Evolutionary conservation across 2,797 vertebrate genomes (phyloP).

Genomic region (Chiloscyllium punctatum): DNA sequence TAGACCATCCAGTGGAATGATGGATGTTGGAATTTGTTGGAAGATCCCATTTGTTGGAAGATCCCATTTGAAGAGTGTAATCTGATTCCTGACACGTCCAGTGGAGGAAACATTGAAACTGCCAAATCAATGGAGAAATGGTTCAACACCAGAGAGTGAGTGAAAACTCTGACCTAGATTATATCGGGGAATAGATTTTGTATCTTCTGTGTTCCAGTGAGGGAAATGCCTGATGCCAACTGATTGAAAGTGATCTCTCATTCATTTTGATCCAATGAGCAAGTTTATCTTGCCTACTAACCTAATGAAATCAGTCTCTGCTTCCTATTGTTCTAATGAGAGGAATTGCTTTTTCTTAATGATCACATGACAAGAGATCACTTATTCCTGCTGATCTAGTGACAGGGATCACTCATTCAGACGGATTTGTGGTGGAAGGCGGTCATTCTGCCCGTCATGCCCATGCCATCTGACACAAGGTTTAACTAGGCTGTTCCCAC

Average conservation of each 20-base stretch:
- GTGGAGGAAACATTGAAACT: not conserved
- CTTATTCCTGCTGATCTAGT: not conserved
- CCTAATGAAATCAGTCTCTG: not conserved
- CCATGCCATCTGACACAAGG: not conserved
- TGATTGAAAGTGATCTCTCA: not conserved
- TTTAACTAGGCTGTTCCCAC: too few relatives aligned
- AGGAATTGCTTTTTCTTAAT: too few relatives aligned
- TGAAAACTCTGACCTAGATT: not conserved
- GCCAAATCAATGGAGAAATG: not conserved
- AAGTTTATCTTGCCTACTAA: not conserved
- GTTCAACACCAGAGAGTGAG: not conserved
- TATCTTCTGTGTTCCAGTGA: not conserved
- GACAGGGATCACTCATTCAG: not conserved
- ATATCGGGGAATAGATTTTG: not conserved
- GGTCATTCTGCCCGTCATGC: not conserved
- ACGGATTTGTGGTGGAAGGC: not conserved
- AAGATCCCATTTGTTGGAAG: not conserved
- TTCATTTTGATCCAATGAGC: not conserved
- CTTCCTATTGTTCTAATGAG: not conserved
- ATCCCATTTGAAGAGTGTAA: not conserved
- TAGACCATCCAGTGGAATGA: not conserved
- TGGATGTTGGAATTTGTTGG: not conserved
- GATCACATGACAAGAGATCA: not conserved
- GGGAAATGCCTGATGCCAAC: not conserved
- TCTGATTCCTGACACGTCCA: not conserved